phyloP scores from a whole-genome alignment of 2,888 invertebrate species.

The Prionchulus punctatus region DNA sequence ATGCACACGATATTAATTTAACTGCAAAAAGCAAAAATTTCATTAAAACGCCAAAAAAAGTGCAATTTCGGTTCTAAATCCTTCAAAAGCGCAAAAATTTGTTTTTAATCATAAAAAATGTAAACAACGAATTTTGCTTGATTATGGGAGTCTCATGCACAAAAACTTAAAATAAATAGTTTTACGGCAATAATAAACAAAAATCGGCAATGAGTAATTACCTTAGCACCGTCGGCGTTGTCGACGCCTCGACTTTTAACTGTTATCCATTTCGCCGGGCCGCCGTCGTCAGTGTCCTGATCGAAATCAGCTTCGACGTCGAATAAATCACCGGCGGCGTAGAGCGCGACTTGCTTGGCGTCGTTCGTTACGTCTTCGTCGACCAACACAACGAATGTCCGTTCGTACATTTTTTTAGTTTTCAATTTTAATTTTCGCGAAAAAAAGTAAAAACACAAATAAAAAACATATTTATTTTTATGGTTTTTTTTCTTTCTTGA shows the following conservation, averaged over 20 bases:
- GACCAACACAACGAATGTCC: background rate
- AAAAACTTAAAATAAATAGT: background rate
- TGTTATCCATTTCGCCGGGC: background rate
- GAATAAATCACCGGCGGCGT: background rate
- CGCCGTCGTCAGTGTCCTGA: background rate
- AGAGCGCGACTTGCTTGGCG: background rate
- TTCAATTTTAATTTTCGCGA: too few species aligned
- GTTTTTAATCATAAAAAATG: background rate
- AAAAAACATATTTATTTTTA: too few species aligned
- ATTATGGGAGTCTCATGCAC: background rate
- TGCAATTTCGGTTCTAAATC: too few species aligned
- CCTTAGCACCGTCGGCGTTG: background rate
- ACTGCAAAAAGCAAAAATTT: too few species aligned
- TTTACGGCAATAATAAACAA: too few species aligned
- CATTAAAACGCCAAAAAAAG: too few species aligned
- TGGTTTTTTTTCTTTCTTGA: too few species aligned
- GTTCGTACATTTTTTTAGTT: background rate
- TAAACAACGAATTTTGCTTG: background rate
- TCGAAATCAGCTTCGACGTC: background rate
- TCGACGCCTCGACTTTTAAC: background rate
- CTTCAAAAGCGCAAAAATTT: too few species aligned
- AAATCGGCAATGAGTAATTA: background rate
- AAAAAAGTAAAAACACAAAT: too few species aligned
- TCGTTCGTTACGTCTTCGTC: background rate
- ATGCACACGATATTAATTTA: too few species aligned